Conservation (phyloP, 2,888 invertebrate species). For the Amblyjoppa proteus region DNA sequence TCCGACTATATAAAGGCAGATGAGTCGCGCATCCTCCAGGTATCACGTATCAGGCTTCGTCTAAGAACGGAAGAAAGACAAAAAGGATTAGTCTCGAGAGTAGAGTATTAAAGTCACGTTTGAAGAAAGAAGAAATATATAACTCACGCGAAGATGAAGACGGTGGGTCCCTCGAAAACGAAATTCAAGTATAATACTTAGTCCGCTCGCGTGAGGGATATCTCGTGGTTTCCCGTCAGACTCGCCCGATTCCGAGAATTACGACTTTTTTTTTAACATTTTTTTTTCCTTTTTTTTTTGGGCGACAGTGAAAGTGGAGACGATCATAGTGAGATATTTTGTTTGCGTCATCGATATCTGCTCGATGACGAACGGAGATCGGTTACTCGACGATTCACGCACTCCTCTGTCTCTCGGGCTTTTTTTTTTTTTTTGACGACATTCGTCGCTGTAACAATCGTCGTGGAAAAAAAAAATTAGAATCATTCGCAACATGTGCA, state of each 20-base stretch:
- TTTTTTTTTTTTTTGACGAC: too few relatives aligned
- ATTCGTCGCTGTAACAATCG: too few relatives aligned
- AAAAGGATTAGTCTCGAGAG: conserved; percentile 25
- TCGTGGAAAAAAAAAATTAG: too few relatives aligned
- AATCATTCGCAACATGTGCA: too few relatives aligned
- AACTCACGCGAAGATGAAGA: conserved; percentile 76
- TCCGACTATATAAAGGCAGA: conserved; percentile 83
- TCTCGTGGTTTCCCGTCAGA: conserved; percentile 14
- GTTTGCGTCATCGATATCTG: neutral
- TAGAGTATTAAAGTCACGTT: neutral
- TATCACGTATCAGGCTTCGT: conserved; percentile 79
- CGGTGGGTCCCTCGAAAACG: conserved; percentile 78
- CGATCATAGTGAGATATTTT: conserved; percentile 56
- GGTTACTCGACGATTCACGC: neutral
- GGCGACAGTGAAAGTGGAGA: conserved; percentile 83
- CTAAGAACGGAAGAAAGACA: conserved; percentile 72
- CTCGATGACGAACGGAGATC: neutral
- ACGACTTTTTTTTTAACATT: neutral
- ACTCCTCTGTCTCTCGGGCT: neutral
- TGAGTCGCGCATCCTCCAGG: conserved; percentile 78
- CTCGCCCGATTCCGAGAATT: neutral
- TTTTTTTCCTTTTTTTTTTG: conserved; percentile 69
- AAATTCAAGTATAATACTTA: conserved; percentile 2
- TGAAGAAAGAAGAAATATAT: conserved; percentile 48
- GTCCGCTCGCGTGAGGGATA: neutral